Evolutionary conservation across 2,113 vertebrate genomes (phyloP), one percentile per base, ranked within the genome.

Genomic region (Sylvilagus bachmani): DNA sequence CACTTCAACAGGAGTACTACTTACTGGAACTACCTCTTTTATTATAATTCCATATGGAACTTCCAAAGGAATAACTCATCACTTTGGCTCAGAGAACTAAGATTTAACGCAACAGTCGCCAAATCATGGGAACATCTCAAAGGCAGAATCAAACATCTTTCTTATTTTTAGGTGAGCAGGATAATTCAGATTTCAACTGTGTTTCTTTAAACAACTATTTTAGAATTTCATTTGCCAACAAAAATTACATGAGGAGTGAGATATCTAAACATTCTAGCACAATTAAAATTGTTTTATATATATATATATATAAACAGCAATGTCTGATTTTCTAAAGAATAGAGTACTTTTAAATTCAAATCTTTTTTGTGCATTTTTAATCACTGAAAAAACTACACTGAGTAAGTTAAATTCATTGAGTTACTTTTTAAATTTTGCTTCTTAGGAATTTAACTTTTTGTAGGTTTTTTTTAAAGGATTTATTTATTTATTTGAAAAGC

Each of bases 231-330:
- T 70, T 75, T 89, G 25, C 27, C 71, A 89, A 91, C 13, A 31
- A 53, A 77, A 66, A 61, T 95, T 87, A 88, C 87, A 70, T 10
- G 10, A 75, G 38, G 51, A 91, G 38, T 19, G 36, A 93, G 75
- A 53, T 9, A 67, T 22, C 51, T 77, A 78, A 49, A 67, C 62
- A 81, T 89, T 67, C 51, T 62, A 70, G 87, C 31, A 69, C 19
- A 93, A 84, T 58, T 93, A 86, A 89, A 89, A 73, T 12, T 86
- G 21, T 24, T 2, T 66, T 49, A 55, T 64, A 33, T 38, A 71
- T 77, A 75, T 44, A 44, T 19, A 58, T 12, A 64, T 79, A 7
- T 27, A 16, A 83, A 61, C 21, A 67, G 66, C 44, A 44, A 44
- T 64, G 64, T 49, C 38, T 83, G 64, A 22, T 79, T 91, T 88